Evolutionary conservation across 2,797 vertebrate genomes (phyloP), one percentile per base, ranked within the genome.

Genomic region (Balearica regulorum): DNA sequence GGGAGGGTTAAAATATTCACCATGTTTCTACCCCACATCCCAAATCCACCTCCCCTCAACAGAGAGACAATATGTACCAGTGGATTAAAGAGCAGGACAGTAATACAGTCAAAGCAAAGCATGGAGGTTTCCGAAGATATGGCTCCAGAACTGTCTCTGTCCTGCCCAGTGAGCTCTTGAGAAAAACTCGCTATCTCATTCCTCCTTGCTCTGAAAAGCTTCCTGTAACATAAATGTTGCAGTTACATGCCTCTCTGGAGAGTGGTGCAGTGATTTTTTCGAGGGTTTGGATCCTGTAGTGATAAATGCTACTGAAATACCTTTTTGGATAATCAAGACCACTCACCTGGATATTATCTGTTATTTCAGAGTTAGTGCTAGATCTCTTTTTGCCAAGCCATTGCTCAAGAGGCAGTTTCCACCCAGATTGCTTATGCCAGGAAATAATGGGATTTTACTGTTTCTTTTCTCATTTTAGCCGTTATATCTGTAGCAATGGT

Each of bases 371-470:
- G 53, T 60, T 68, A 73, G 41, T 68, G 55, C 7, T 61, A 70
- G 26, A 39, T 68, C 33, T 79, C 29, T 24, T 90, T 93, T 77
- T 77, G 77, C 88, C 90, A 93, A 90, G 54, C 37, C 29, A 18
- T 79, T 95, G 37, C 68, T 80, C 55, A 90, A 90, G 88, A 64
- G 53, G 37, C 20, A 10, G 93, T 94, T 96, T 95, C 68, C 49
- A 68, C 71, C 11, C 71, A 71, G 64, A 78, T 55, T 61, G 55
- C 60, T 84, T 55, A 35, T 8, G 37, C 71, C 62, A 82, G 90
- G 73, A 95, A 90, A 87, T 46, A 79, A 49, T 57, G 68, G 49
- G 53, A 1, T 10, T 92, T 90, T 82, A 72, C 70, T 84, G 22
- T 22, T 95, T 69, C 24, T 93, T 89, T 58, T 83, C 86, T 85